These are phyloP conservation scores for Euleptes europaea DNA, from an alignment of 2,113 vertebrate genomes.

Conservation along the genomic window DNA sequence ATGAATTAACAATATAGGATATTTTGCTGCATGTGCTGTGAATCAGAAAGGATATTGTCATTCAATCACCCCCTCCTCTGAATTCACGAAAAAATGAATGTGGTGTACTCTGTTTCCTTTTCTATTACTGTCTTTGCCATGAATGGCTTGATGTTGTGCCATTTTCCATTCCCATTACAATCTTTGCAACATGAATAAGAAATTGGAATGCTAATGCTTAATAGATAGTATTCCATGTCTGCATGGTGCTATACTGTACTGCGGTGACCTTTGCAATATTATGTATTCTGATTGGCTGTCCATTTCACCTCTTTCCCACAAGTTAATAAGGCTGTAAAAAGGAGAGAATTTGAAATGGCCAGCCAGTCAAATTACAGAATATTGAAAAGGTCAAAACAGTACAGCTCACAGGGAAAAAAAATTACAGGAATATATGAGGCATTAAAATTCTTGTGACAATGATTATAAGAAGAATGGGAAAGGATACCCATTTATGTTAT, in stretches of 20 bases:
- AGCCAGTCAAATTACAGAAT: constrained; percentile 85
- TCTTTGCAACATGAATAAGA: constrained; percentile 81
- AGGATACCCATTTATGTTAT: constrained; percentile 72
- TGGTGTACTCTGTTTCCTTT: constrained; percentile 67
- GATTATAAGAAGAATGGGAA: constrained; percentile 78
- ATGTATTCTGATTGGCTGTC: constrained; percentile 78
- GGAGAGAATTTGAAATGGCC: constrained; percentile 74
- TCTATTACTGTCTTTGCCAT: constrained; percentile 63
- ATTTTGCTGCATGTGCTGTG: constrained; percentile 23
- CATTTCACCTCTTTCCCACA: constrained; percentile 74
- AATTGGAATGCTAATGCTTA: constrained; percentile 75
- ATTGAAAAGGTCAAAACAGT: constrained; percentile 84
- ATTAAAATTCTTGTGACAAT: constrained; percentile 85
- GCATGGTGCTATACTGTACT: constrained; percentile 59
- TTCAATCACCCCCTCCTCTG: constrained; percentile 42
- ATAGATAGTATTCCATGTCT: constrained; percentile 61
- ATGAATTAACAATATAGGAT: not conserved
- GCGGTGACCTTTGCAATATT: constrained; percentile 78
- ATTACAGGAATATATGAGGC: constrained; percentile 83
- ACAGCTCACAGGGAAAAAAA: constrained; percentile 71
- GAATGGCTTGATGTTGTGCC: constrained; percentile 68
- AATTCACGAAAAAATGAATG: constrained; percentile 48
- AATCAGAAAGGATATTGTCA: constrained; percentile 2
- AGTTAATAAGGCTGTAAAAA: constrained; percentile 86
- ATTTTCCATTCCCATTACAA: constrained; percentile 69